A percentile compares a stretch with the other conserved stretches of the same genome.
phyloP scores from a whole-genome alignment of 2,888 invertebrate species.

The Antheraea assamensis region DNA sequence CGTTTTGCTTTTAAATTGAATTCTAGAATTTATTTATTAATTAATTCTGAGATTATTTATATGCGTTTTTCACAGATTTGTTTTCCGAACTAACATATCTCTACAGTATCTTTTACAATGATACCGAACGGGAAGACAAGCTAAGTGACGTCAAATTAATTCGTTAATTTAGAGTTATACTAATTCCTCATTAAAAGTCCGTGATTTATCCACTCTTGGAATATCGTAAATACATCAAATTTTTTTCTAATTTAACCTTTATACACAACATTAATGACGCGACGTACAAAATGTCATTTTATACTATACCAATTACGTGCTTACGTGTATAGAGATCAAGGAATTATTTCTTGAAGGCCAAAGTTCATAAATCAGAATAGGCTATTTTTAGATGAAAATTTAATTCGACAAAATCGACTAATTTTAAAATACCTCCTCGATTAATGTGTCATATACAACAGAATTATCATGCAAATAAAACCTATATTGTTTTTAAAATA shows the following conservation, averaged over 20 bases:
- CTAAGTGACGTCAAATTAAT: not conserved
- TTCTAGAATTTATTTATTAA: too few species aligned
- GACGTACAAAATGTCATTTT: not conserved
- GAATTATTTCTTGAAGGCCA: not conserved
- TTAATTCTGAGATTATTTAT: too few species aligned
- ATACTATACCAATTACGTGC: not conserved
- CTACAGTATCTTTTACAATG: too few species aligned
- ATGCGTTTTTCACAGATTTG: too few species aligned
- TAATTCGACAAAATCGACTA: not conserved
- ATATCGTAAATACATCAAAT: not conserved
- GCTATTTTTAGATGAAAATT: not conserved
- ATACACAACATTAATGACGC: not conserved
- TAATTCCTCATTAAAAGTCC: not conserved
- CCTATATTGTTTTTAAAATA: not conserved
- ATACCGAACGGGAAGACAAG: too few species aligned
- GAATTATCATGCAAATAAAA: not conserved
- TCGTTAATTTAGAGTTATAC: not conserved
- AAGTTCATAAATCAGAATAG: not conserved
- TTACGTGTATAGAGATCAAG: not conserved
- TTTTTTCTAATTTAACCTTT: not conserved
- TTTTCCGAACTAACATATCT: too few species aligned
- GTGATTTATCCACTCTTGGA: not conserved
- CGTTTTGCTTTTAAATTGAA: too few species aligned
- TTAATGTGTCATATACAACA: too few species aligned
- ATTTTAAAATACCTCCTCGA: not conserved